Base-by-base conservation (phyloP, 2,888 invertebrate genomes). In the Carpatolechia fugitivella region DNA sequence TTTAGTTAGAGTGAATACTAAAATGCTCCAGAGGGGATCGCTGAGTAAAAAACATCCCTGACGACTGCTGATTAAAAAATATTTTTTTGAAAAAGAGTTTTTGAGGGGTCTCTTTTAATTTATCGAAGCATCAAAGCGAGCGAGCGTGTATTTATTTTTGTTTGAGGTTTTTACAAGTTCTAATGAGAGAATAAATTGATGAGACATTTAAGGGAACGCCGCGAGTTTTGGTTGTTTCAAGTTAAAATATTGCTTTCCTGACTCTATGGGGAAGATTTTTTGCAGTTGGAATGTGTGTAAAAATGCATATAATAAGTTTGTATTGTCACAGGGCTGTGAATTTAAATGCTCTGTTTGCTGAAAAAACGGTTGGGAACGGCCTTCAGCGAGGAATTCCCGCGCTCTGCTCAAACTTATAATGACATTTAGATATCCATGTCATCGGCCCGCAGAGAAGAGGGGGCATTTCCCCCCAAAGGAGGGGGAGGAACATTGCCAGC, bases 361-460 rank as follows among this genome's bases (percentile, higher is more conserved):
- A 20, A 33, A 69, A 72, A 75, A 70, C 70, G 68, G 62, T 63
- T 69, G 66, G 60, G 73, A 78, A 75, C 71, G 68, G 77, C 77
- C 76, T 63, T 64, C 66, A 68, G 77, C 69, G 65, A 74, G 73
- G 73, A 78, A 78, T 79, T 74, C 74, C 72, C 65, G 68, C 64
- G 68, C 70, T 76, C 72, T 73, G 70, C 78, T 80, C 76, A 76
- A 87, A 88, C 84, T 88, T 86, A 85, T 87, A 88, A 87, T 86
- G 87, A 86, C 84, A 86, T 89, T 88, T 88, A 80, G 84, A 86
- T 85, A 85, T 85, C 83, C 81, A 78, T 83, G 85, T 85, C 83
- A 82, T 75, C 71, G 74, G 67, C 52, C 56, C 55, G 44, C 38
- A 56, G 30, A 53, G 47, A 56, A 36, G 57, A 52, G 53, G 51